These are phyloP conservation scores for Hafferia zeledoni DNA, from an alignment of 2,797 vertebrate species.

Conservation along the genomic window DNA sequence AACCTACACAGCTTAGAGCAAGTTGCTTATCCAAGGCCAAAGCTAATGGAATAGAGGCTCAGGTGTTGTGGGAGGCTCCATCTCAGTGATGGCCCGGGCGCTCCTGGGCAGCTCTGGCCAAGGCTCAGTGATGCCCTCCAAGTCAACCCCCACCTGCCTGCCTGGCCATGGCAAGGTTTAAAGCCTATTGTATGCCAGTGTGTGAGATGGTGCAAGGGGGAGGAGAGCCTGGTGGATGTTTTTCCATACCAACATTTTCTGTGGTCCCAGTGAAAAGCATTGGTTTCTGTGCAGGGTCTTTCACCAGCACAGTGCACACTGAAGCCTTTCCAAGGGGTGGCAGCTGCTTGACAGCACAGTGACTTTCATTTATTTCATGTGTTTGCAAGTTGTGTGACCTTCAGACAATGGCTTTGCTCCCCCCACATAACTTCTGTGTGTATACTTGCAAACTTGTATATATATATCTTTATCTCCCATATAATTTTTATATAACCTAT, in stretches of 20 bases:
- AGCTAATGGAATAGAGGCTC: neutral
- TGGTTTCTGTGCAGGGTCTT: neutral
- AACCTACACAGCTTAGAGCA: neutral
- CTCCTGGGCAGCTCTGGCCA: accelerated
- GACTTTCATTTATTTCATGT: neutral
- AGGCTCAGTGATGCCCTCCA: neutral
- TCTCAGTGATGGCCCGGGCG: neutral
- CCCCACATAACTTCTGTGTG: neutral
- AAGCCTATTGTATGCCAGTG: accelerated
- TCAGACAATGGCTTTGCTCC: neutral
- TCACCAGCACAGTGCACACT: neutral
- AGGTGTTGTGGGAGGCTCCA: neutral
- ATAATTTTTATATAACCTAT: neutral
- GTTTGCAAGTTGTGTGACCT: neutral
- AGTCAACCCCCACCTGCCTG: neutral
- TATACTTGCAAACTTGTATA: neutral
- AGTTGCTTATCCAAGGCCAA: neutral
- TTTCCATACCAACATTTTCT: neutral
- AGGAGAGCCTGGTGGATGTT: neutral
- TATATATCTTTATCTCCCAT: neutral
- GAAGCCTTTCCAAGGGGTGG: slow-evolving; percentile 27
- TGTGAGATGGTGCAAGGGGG: no score
- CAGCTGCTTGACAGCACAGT: neutral
- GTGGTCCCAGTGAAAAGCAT: neutral
- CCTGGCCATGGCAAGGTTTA: neutral